Evolutionary conservation across 2,113 vertebrate species (phyloP).

Genomic region (Sciurus niger): DNA sequence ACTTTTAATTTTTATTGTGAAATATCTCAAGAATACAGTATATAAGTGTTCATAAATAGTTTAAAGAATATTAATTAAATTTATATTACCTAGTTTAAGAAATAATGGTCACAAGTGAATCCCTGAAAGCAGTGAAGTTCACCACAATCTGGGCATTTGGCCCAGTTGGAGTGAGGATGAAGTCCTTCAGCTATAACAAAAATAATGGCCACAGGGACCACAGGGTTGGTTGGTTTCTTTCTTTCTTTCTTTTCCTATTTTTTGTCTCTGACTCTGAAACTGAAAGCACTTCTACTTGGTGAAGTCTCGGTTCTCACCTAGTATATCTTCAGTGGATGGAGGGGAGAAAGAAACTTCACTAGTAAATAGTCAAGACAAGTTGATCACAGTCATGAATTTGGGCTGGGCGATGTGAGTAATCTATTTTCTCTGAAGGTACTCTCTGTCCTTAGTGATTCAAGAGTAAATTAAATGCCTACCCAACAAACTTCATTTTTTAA

Average conservation of each 20-base stretch:
- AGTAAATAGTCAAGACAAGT: background rate
- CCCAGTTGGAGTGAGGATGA: background rate
- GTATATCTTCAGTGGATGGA: background rate
- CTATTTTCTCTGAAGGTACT: background rate
- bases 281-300: background rate
- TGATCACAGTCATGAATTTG: background rate
- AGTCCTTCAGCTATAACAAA: background rate
- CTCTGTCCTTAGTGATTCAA: background rate
- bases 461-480: background rate
- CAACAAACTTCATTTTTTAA: conserved; percentile 16
- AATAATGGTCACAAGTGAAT: conserved; percentile 9
- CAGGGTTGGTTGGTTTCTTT: background rate
- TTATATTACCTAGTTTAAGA: conserved; percentile 1
- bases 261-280: background rate
- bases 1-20: conserved; percentile 33
- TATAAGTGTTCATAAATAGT: background rate
- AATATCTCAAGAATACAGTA: background rate
- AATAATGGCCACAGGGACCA: background rate
- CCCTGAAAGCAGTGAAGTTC: background rate
- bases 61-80: conserved; percentile 50
- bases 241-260: background rate
- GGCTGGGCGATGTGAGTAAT: background rate
- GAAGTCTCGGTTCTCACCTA: background rate
- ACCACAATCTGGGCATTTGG: background rate
- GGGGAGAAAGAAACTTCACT: background rate